A percentile compares a stretch with the other conserved stretches of the same genome.
Evolutionary conservation across 2,797 vertebrate genomes (phyloP).

Genomic region (Gymnoscopelus braueri): DNA sequence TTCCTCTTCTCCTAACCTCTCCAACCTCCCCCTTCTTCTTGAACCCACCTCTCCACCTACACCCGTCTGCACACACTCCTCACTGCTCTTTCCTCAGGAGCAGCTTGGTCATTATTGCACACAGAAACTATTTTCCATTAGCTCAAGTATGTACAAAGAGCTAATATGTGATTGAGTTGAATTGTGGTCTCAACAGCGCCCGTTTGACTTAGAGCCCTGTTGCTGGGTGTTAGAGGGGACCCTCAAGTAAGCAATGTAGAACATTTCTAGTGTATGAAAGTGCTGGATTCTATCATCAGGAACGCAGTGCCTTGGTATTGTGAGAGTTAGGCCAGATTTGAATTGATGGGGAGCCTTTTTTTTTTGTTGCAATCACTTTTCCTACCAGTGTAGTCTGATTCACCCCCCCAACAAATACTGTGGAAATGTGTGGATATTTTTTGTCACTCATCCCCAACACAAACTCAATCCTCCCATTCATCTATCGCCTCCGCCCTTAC

Average conservation of each 20-base stretch:
- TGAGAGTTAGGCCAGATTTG: too few relatives aligned
- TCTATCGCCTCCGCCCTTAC: slow-evolving; percentile 17
- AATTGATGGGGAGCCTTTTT: too few relatives aligned
- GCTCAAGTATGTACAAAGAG: slow-evolving; percentile 63
- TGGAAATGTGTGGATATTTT: too few relatives aligned
- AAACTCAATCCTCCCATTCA: slow-evolving; percentile 31
- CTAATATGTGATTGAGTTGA: slow-evolving; percentile 57
- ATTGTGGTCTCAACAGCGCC: slow-evolving; percentile 50
- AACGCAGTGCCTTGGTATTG: too few relatives aligned
- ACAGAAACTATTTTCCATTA: slow-evolving; percentile 65
- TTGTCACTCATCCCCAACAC: slow-evolving; percentile 26
- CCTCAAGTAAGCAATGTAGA: not conserved
- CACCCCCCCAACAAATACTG: too few relatives aligned
- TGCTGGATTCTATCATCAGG: too few relatives aligned
- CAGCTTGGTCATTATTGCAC: slow-evolving; percentile 67
- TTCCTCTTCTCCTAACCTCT: slow-evolving; percentile 47
- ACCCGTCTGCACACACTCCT: slow-evolving; percentile 50
- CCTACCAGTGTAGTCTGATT: too few relatives aligned
- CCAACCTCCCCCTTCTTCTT: slow-evolving; percentile 67
- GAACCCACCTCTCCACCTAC: slow-evolving; percentile 62
- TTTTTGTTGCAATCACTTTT: too few relatives aligned
- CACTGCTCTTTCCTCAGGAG: slow-evolving; percentile 36
- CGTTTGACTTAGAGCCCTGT: slow-evolving; percentile 43
- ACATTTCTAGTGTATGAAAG: too few relatives aligned
- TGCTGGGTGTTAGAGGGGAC: slow-evolving; percentile 6